Conservation (phyloP, 2,888 invertebrate genomes). For the Oscheius sp. region DNA sequence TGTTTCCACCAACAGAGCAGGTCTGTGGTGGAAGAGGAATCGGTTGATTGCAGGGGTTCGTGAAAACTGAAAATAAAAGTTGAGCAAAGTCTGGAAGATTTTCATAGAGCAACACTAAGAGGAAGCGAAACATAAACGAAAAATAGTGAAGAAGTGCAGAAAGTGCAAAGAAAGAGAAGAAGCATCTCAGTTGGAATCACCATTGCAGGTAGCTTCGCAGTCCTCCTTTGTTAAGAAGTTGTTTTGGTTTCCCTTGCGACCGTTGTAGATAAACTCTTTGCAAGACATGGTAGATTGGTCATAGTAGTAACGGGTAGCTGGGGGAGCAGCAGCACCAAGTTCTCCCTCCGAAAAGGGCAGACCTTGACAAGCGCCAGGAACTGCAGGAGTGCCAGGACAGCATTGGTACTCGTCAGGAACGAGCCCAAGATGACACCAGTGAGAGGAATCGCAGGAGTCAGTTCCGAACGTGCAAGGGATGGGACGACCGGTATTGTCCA, state of each 20-base stretch:
- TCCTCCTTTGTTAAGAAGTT: constrained; percentile 65
- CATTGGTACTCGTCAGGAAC: constrained; percentile 64
- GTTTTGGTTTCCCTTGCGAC: constrained; percentile 66
- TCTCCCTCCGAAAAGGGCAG: constrained; percentile 44
- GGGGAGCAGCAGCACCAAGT: constrained; percentile 49
- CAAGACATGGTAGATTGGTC: constrained; percentile 56
- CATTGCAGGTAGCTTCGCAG: constrained; percentile 64
- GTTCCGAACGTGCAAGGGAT: constrained; percentile 62
- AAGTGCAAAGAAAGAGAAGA: constrained; percentile 13
- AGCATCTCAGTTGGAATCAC: constrained; percentile 38
- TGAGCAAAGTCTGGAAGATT: neutral
- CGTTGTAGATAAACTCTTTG: constrained; percentile 61
- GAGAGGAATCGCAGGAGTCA: constrained; percentile 57
- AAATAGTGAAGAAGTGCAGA: constrained; percentile 14
- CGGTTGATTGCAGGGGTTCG: constrained; percentile 64
- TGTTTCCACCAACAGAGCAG: constrained; percentile 47
- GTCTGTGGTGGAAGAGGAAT: constrained; percentile 50
- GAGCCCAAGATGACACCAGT: constrained; percentile 65
- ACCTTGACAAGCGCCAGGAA: constrained; percentile 62
- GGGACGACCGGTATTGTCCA: constrained; percentile 54
- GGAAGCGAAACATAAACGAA: neutral
- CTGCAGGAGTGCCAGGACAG: constrained; percentile 60
- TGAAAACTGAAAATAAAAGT: constrained; percentile 54
- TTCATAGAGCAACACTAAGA: neutral
- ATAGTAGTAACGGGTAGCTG: constrained; percentile 60